These are phyloP conservation scores for Chanos chanos DNA, from an alignment of 2,797 vertebrate genomes.

Conservation along the genomic window DNA sequence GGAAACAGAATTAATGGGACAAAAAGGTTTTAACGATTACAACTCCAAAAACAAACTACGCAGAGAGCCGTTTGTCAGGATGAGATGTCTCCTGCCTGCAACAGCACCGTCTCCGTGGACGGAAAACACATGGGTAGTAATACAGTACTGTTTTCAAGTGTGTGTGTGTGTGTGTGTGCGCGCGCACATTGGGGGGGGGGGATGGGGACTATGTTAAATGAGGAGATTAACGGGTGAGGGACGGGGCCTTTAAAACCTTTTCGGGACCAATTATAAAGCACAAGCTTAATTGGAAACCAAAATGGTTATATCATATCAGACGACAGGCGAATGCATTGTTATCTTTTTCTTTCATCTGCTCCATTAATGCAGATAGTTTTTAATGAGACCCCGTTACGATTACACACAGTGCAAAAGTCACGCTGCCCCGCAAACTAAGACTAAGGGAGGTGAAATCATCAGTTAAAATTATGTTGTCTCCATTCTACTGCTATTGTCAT, in stretches of 20 bases:
- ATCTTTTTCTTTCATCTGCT: slow-evolving; percentile 56
- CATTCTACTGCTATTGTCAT: no score
- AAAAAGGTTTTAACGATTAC: no score
- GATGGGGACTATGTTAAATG: slow-evolving; percentile 1
- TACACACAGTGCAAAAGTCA: slow-evolving; percentile 47
- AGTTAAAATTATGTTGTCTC: no score
- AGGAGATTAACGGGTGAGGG: slow-evolving; percentile 44
- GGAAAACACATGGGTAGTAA: no score
- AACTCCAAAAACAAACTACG: no score
- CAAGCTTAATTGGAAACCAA: slow-evolving; percentile 69
- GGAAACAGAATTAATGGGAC: no score
- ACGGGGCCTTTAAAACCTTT: slow-evolving; percentile 47
- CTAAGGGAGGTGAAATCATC: slow-evolving; percentile 58
- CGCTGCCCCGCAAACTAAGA: slow-evolving; percentile 47
- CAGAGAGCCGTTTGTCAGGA: no score
- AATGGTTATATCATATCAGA: slow-evolving; percentile 64
- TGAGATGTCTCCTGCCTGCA: no score
- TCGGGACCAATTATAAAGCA: slow-evolving; percentile 64
- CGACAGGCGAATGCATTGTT: slow-evolving; percentile 53
- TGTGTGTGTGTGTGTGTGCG: not conserved
- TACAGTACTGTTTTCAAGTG: no score
- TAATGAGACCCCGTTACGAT: slow-evolving; percentile 65
- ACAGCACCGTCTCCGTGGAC: no score
- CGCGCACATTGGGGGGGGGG: not conserved
- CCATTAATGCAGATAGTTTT: slow-evolving; percentile 65